These are phyloP conservation scores for Cotesia chilonis DNA, from an alignment of 1,140 invertebrate species.

Conservation along the genomic window DNA sequence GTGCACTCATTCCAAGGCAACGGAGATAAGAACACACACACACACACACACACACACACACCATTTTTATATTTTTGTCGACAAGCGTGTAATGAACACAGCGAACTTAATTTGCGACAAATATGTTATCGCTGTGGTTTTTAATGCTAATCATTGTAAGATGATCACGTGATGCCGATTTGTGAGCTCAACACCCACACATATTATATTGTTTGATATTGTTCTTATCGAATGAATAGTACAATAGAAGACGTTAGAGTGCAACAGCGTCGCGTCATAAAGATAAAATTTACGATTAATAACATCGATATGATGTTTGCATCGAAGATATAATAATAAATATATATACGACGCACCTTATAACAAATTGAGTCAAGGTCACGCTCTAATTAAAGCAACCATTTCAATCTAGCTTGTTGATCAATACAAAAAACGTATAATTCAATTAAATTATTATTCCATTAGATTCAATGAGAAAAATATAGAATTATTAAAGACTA, in stretches of 20 bases:
- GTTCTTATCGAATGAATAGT: background rate
- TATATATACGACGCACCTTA: slow-evolving; percentile 30
- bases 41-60: background rate
- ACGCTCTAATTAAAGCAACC: slow-evolving; percentile 31
- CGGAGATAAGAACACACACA: slow-evolving; percentile 38
- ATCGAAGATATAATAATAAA: background rate
- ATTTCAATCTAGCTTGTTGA: background rate
- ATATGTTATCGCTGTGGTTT: slow-evolving; percentile 45
- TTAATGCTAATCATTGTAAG: slow-evolving; percentile 45
- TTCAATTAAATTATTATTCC: too few relatives aligned
- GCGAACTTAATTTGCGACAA: slow-evolving; percentile 45
- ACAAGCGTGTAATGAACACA: slow-evolving; percentile 38
- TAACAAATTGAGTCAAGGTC: slow-evolving; percentile 33
- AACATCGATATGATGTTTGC: background rate
- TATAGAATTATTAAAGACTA: background rate
- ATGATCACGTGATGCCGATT: slow-evolving; percentile 42
- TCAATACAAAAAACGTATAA: too few relatives aligned
- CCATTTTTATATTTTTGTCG: background rate
- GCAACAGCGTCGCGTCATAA: slow-evolving; percentile 40
- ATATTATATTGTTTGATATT: slow-evolving; percentile 14
- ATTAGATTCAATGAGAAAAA: background rate
- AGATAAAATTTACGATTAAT: slow-evolving; percentile 41
- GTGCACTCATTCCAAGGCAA: slow-evolving; percentile 10
- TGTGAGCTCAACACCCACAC: slow-evolving; percentile 10
- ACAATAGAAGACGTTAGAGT: background rate